These are phyloP conservation scores for Engystomops pustulosus DNA, from an alignment of 2,113 vertebrate species.

Conservation along the genomic window DNA sequence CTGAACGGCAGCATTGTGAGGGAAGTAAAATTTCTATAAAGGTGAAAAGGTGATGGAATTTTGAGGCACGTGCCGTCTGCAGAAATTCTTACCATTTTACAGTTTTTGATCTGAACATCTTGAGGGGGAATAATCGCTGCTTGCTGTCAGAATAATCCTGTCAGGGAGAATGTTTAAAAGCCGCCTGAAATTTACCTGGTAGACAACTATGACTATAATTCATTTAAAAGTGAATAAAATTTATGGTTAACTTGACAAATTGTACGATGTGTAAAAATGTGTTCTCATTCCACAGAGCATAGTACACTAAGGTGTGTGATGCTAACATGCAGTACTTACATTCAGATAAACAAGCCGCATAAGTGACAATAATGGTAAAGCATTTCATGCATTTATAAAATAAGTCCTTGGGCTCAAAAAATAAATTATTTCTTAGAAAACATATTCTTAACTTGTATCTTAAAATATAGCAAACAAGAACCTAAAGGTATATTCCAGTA, in stretches of 20 bases:
- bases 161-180: neutral
- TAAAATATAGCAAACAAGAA: too few species aligned
- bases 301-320: too few species aligned
- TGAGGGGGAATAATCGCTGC: constrained; percentile 14
- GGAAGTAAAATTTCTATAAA: neutral
- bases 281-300: too few species aligned
- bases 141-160: too few species aligned
- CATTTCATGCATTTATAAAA: too few species aligned
- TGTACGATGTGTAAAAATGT: neutral
- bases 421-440: too few species aligned
- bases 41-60: constrained; percentile 40
- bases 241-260: constrained; percentile 7
- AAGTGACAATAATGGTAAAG: too few species aligned
- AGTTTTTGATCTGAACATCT: neutral
- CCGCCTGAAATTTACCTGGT: neutral
- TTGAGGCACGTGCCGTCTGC: constrained; percentile 40
- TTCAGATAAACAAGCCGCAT: too few species aligned
- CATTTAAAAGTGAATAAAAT: neutral
- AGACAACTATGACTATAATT: constrained; percentile 8
- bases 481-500: too few species aligned
- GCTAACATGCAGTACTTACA: too few species aligned
- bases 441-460: too few species aligned
- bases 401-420: too few species aligned
- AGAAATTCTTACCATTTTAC: neutral
- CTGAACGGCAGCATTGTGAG: neutral